Evolutionary conservation across 2,797 vertebrate species (phyloP).

Genomic region (Tapera naevia): DNA sequence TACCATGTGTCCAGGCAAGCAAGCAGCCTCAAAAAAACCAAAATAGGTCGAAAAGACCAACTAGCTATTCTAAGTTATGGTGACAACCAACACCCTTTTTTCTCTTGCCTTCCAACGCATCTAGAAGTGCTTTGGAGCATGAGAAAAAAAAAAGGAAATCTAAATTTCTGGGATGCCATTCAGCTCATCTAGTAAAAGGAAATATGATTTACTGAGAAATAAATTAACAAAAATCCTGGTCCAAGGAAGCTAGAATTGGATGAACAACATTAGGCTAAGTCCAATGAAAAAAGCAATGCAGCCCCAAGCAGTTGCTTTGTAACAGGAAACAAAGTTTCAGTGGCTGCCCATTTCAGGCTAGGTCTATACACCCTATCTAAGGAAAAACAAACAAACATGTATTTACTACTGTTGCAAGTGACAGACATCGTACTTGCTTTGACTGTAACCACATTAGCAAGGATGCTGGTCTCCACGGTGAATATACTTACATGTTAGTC

Average conservation of each 20-base stretch:
- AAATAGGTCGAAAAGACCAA: not conserved
- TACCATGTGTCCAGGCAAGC: not conserved
- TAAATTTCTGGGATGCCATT: slow-evolving; percentile 31
- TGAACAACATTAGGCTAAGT: not conserved
- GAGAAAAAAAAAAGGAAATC: not conserved
- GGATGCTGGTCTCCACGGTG: too few species aligned
- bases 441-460: not conserved
- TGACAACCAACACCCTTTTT: slow-evolving; percentile 37
- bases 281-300: not conserved
- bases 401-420: not conserved
- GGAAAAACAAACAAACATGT: fast-evolving
- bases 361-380: not conserved
- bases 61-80: slow-evolving; percentile 8
- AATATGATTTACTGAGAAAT: slow-evolving; percentile 9
- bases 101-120: not conserved
- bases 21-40: not conserved
- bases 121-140: slow-evolving; percentile 1
- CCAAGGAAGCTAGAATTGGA: not conserved
- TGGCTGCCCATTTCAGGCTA: not conserved
- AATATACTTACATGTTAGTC: not conserved
- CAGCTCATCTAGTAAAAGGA: slow-evolving; percentile 30
- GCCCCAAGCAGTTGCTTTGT: not conserved
- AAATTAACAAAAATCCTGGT: not conserved
- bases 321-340: not conserved
- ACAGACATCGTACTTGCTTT: not conserved